phyloP scores from a whole-genome alignment of 2,888 invertebrate species.

The Cordilura impudica region DNA sequence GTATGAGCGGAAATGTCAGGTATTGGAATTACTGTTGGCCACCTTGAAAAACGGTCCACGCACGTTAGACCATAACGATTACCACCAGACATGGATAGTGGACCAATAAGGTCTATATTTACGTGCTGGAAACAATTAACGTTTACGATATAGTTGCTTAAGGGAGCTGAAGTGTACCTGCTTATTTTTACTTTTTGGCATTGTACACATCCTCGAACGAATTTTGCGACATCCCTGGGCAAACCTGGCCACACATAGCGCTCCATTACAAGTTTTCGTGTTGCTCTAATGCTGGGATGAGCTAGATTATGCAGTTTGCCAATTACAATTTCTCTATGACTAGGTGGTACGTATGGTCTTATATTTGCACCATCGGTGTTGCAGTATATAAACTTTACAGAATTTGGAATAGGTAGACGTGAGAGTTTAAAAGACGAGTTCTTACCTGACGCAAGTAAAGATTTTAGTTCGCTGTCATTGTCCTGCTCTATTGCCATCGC shows the following conservation, averaged over 20 bases:
- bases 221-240: slow-evolving; percentile 30
- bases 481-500: not conserved
- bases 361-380: slow-evolving; percentile 35
- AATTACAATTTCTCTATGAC: not conserved
- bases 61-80: slow-evolving; percentile 69
- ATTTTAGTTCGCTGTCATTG: not conserved
- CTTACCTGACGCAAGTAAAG: not conserved
- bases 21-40: too few species aligned
- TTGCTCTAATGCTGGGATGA: slow-evolving; percentile 13
- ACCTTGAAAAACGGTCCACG: slow-evolving; percentile 44
- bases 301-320: not conserved
- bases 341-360: slow-evolving; percentile 22
- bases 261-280: slow-evolving; percentile 30
- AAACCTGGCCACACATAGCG: slow-evolving; percentile 55
- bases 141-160: not conserved
- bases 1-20: too few species aligned
- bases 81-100: slow-evolving; percentile 63
- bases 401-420: slow-evolving; percentile 33
- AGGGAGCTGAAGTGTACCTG: slow-evolving; percentile 8
- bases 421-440: slow-evolving; percentile 31
- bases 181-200: slow-evolving; percentile 39
- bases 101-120: slow-evolving; percentile 73
- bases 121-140: slow-evolving; percentile 70
- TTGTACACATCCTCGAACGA: slow-evolving; percentile 27
- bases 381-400: slow-evolving; percentile 38